Percentiles rank a stretch among this genome's conserved stretches.
Evolutionary conservation across 2,888 invertebrate genomes (phyloP).

Genomic region (Acanthosoma haemorrhoidale): DNA sequence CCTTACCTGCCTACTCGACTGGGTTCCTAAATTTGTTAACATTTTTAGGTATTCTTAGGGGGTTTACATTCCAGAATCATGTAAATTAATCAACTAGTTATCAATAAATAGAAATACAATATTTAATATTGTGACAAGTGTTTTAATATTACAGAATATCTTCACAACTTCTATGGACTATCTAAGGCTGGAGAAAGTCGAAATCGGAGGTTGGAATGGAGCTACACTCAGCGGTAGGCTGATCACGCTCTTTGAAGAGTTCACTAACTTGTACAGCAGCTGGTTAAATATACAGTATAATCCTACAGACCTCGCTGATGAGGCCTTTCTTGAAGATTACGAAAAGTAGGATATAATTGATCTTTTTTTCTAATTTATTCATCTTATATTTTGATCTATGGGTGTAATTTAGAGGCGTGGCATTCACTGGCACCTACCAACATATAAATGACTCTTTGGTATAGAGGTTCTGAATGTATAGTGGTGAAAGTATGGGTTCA

Average conservation of each 20-base stretch:
- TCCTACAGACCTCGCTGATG: slow-evolving; percentile 64
- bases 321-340: slow-evolving; percentile 61
- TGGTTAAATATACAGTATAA: slow-evolving; percentile 58
- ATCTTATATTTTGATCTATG: too few species aligned
- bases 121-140: background rate
- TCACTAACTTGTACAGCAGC: slow-evolving; percentile 46
- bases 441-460: too few species aligned
- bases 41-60: too few species aligned
- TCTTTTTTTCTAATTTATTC: too few species aligned
- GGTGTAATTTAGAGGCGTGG: too few species aligned
- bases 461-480: too few species aligned
- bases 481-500: too few species aligned
- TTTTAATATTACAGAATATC: slow-evolving; percentile 51
- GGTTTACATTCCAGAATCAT: background rate
- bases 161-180: slow-evolving; percentile 75
- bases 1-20: too few species aligned
- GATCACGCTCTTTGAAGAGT: slow-evolving; percentile 45
- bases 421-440: too few species aligned
- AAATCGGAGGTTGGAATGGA: slow-evolving; percentile 65
- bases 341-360: slow-evolving; percentile 56
- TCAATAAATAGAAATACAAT: background rate
- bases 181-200: slow-evolving; percentile 78
- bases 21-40: too few species aligned
- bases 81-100: background rate
- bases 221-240: slow-evolving; percentile 55